Evolutionary conservation across 2,888 invertebrate species (phyloP).

Genomic region (Hybos culiciformis): DNA sequence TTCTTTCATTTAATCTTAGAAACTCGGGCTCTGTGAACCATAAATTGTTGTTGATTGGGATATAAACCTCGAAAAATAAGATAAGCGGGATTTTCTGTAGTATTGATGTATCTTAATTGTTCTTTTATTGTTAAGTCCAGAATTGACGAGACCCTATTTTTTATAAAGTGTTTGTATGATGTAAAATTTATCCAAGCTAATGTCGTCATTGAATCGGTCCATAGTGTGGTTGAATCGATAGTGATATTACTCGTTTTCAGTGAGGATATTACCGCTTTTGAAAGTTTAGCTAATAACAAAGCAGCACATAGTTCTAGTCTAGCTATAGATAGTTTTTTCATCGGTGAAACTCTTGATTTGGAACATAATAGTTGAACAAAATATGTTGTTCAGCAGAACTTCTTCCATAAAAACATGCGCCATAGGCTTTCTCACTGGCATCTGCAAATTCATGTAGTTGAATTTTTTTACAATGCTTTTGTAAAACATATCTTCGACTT

Average conservation of each 20-base stretch:
- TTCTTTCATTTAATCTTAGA: background rate
- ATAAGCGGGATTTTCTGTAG: slow-evolving; percentile 9
- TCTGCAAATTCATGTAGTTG: slow-evolving; percentile 6
- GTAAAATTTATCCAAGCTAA: too few species aligned
- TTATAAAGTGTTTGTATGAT: too few species aligned
- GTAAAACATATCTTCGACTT: background rate
- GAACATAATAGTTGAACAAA: slow-evolving; percentile 3
- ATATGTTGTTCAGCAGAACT: background rate
- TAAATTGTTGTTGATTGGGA: slow-evolving; percentile 1
- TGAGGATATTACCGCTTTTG: too few species aligned
- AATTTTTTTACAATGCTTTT: background rate
- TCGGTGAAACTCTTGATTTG: slow-evolving; percentile 11
- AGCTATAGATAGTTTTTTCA: slow-evolving; percentile 4
- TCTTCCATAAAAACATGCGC: slow-evolving; percentile 3
- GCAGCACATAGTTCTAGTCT: slow-evolving; percentile 10
- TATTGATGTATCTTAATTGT: slow-evolving; percentile 8
- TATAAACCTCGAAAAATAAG: slow-evolving; percentile 2
- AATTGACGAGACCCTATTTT: slow-evolving; percentile 7
- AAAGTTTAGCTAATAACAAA: slow-evolving; percentile 5
- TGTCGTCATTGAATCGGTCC: too few species aligned
- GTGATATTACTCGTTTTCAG: too few species aligned
- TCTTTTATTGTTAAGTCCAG: slow-evolving; percentile 3
- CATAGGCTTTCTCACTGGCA: slow-evolving; percentile 5
- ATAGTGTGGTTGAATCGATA: too few species aligned
- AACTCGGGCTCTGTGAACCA: slow-evolving; percentile 1